phyloP scores from a whole-genome alignment of 2,797 vertebrate genomes.

The Microcaecilia unicolor region DNA sequence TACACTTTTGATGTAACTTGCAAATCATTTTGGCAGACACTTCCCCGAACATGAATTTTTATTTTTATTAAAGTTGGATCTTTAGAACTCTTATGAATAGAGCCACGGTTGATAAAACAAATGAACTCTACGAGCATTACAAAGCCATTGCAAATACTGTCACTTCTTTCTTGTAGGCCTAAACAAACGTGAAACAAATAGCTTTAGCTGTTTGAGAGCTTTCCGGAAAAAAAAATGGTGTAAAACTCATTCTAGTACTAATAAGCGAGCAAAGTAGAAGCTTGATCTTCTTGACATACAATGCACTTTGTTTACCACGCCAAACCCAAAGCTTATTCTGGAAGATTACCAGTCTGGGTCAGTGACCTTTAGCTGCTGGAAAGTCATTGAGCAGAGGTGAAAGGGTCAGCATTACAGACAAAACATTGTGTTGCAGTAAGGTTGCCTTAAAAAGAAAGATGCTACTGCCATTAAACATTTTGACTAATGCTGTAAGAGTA shows the following conservation, averaged over 20 bases:
- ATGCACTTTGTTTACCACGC: neutral
- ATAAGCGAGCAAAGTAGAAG: neutral
- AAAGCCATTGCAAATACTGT: no score
- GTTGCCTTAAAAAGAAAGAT: neutral
- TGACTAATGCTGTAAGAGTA: no score
- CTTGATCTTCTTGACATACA: neutral
- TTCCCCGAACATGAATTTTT: no score
- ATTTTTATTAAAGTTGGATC: no score
- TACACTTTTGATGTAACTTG: constrained; percentile 26
- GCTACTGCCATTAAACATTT: neutral
- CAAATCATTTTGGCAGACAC: no score
- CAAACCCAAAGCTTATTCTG: neutral
- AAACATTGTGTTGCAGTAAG: neutral
- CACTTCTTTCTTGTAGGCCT: no score
- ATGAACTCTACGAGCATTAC: no score
- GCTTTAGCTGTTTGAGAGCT: constrained; percentile 1
- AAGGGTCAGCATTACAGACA: neutral
- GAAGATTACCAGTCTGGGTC: neutral
- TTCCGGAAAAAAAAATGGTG: neutral
- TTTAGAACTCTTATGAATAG: no score
- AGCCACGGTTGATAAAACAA: no score
- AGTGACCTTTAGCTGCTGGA: neutral
- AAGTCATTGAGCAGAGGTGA: neutral
- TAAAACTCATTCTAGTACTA: neutral
- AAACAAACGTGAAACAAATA: neutral